Base-by-base conservation (phyloP, 2,888 invertebrate species). In the Drosophila cognata region DNA sequence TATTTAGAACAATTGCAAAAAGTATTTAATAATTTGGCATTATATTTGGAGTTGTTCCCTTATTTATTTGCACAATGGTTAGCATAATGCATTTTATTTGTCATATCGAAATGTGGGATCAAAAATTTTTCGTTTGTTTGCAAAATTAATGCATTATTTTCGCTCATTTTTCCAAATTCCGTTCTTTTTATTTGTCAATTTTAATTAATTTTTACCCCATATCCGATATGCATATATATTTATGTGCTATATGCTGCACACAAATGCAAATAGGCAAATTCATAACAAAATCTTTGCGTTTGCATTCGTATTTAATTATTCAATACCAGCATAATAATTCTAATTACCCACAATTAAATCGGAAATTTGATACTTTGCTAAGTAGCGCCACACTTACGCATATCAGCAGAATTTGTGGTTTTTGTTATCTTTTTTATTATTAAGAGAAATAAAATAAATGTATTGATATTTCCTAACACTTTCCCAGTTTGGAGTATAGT, bases 1-100 rank as follows among this genome's bases (percentile, higher is more conserved):
- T 85, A 87, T 89, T 85, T 81, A 89, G 60, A 77, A 82, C 84
- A 79, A 74, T 77, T 74, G 71, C 74, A 71, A 82, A 79, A 74
- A 81, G 62, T 73, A 79, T 79, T 83, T 71, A 78, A 61, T 69
- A 72, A 76, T 79, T 71, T 46, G 51, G 55, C 48, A 71, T 79
- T 71, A 69, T 66, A 50, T 79, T 74, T 68, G 46, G 46, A 46
- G 74, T 57, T 74, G 63, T 74, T 86, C 68, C 65, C 73, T 72
- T 80, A 82, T 81, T 89, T 82, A 82, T 89, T 76, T 71, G 69
- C 69, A 29, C 51, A 51, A 51, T 51, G 55, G 73, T 75, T 75
- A 59, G 85, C 71, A 79, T 81, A 71, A 79, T 77, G 71, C 68
- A 63, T 79, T 79, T 64, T 77, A 50, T 70, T 61, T 64, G 72